phyloP scores from a whole-genome alignment of 2,797 vertebrate genomes.

The Holocentrus rufus region DNA sequence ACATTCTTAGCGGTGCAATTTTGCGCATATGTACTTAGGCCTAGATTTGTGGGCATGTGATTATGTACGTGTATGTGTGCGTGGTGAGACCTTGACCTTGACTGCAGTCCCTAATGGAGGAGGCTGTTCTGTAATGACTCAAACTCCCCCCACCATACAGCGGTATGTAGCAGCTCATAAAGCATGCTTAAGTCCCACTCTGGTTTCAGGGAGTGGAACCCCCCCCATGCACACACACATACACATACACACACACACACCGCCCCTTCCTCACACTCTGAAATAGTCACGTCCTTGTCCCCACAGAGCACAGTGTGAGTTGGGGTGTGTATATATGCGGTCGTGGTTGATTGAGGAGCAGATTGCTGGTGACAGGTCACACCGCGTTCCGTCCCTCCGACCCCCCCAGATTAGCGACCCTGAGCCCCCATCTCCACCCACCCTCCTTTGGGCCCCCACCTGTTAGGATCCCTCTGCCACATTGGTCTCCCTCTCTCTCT shows the following conservation, averaged over 20 bases:
- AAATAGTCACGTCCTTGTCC: constrained; percentile 87
- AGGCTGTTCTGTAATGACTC: constrained; percentile 82
- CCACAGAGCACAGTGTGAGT: constrained; percentile 64
- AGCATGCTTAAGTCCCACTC: constrained; percentile 81
- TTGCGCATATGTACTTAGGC: constrained; percentile 21
- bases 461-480: constrained; percentile 89
- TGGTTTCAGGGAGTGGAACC: constrained; percentile 83
- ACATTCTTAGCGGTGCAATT: constrained; percentile 40
- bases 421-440: constrained; percentile 70
- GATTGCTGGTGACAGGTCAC: constrained; percentile 88
- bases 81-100: constrained; percentile 81
- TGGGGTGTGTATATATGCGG: constrained; percentile 68
- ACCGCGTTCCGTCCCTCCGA: constrained; percentile 81
- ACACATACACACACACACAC: constrained; percentile 26
- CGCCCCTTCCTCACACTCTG: constrained; percentile 77
- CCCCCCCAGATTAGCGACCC: constrained; percentile 84
- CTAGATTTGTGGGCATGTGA: constrained; percentile 41
- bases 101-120: constrained; percentile 76
- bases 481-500: constrained; percentile 80
- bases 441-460: constrained; percentile 80
- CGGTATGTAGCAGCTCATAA: constrained; percentile 85
- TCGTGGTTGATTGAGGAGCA: constrained; percentile 76
- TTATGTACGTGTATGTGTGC: constrained; percentile 32
- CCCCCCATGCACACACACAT: constrained; percentile 8
- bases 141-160: constrained; percentile 59